Conservation (phyloP, 2,888 invertebrate species). For the Argynnis bischoffii region DNA sequence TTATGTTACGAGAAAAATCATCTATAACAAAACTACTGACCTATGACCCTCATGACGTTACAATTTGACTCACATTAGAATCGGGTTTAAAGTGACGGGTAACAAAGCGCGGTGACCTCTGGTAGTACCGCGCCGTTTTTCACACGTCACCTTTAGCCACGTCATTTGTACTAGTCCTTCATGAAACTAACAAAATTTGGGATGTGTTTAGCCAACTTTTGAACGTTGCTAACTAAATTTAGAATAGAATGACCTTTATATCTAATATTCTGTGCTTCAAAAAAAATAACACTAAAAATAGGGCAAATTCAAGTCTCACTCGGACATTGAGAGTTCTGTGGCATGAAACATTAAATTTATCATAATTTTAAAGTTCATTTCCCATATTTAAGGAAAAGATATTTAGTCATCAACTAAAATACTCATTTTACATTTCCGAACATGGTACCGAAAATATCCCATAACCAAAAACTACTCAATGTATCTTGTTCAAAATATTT, state of each 20-base stretch:
- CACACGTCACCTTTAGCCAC: slow-evolving; percentile 37
- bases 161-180: slow-evolving; percentile 34
- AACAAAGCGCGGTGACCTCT: slow-evolving; percentile 59
- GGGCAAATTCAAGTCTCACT: no score
- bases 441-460: no score
- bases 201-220: slow-evolving; percentile 12
- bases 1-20: slow-evolving; percentile 1
- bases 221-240: not conserved
- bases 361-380: no score
- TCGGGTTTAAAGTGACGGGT: slow-evolving; percentile 52
- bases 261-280: no score
- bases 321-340: no score
- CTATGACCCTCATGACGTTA: slow-evolving; percentile 18
- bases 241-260: not conserved
- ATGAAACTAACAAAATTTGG: slow-evolving; percentile 22
- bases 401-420: no score
- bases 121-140: slow-evolving; percentile 54
- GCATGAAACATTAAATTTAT: no score
- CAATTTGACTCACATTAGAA: slow-evolving; percentile 42
- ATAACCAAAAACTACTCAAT: no score
- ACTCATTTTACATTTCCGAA: no score
- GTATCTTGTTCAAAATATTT: no score
- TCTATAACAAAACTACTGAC: slow-evolving; percentile 10
- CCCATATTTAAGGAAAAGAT: no score
- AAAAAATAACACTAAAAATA: no score